Evolutionary conservation across 2,888 invertebrate genomes (phyloP).

Genomic region (Agrenia bidenticulata): DNA sequence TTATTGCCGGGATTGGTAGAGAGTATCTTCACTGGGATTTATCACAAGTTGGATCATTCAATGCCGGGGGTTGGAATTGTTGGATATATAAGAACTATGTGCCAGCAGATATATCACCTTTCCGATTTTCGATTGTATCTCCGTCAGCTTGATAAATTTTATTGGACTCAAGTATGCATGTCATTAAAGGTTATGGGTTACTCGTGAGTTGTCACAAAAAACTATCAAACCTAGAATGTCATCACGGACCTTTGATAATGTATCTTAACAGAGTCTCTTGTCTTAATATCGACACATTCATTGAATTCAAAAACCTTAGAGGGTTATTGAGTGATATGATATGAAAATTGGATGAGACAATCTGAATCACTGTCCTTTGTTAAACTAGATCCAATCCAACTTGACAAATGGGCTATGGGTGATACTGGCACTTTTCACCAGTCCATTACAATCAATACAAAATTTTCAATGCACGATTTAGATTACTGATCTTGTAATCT

Average conservation of each 20-base stretch:
- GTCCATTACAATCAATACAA: not conserved
- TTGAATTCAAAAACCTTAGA: not conserved
- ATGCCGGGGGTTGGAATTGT: no score
- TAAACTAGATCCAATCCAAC: not conserved
- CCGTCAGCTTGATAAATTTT: not conserved
- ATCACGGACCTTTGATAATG: not conserved
- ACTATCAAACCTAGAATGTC: not conserved
- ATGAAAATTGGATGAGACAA: slow-evolving; percentile 1
- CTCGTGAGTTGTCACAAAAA: not conserved
- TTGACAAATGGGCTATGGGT: not conserved
- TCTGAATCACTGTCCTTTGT: not conserved
- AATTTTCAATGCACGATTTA: not conserved
- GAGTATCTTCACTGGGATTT: no score
- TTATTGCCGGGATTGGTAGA: no score
- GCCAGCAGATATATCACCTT: no score
- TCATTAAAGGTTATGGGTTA: slow-evolving; percentile 13
- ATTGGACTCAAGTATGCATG: not conserved
- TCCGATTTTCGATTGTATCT: not conserved
- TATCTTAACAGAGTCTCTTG: not conserved
- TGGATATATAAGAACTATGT: no score
- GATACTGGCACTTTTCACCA: slow-evolving; percentile 4
- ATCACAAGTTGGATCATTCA: no score
- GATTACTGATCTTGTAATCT: not conserved
- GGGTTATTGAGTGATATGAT: not conserved
- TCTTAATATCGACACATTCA: not conserved